These are phyloP conservation scores for Oophaga pumilio DNA, from an alignment of 2,113 vertebrate species.

Conservation along the genomic window DNA sequence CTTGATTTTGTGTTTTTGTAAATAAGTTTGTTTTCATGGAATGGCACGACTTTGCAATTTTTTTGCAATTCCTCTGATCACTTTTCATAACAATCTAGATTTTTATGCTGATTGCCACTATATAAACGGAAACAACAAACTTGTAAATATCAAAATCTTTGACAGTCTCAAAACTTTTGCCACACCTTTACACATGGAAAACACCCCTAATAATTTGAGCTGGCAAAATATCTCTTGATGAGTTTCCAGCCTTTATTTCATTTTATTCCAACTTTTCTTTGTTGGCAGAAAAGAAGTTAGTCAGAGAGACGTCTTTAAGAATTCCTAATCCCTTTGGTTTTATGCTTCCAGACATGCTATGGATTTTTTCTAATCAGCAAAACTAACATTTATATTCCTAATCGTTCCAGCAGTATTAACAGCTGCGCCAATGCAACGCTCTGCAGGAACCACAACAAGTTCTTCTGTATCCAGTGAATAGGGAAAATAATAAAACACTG, in stretches of 20 bases:
- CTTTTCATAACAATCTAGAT: too few relatives aligned
- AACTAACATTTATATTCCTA: constrained; percentile 15
- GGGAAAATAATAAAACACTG: not conserved
- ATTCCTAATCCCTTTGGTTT: not conserved
- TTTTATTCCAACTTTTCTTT: not conserved
- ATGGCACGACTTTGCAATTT: too few relatives aligned
- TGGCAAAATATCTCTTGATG: not conserved
- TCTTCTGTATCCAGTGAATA: not conserved
- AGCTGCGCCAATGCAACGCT: not conserved
- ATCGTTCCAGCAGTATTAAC: not conserved
- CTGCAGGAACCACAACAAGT: not conserved
- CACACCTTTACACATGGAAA: too few relatives aligned
- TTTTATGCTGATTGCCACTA: too few relatives aligned
- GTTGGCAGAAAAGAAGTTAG: not conserved
- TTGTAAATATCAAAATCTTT: too few relatives aligned
- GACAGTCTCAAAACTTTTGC: too few relatives aligned
- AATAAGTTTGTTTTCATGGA: too few relatives aligned
- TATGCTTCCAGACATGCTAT: not conserved
- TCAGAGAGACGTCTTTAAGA: not conserved
- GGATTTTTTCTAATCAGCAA: not conserved
- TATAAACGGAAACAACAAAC: too few relatives aligned
- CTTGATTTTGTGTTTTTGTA: too few relatives aligned
- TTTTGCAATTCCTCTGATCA: too few relatives aligned
- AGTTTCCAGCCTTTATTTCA: not conserved
- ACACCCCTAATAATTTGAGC: not conserved